Evolutionary conservation across 2,113 vertebrate species (phyloP).

Genomic region (Halichoerus grypus): DNA sequence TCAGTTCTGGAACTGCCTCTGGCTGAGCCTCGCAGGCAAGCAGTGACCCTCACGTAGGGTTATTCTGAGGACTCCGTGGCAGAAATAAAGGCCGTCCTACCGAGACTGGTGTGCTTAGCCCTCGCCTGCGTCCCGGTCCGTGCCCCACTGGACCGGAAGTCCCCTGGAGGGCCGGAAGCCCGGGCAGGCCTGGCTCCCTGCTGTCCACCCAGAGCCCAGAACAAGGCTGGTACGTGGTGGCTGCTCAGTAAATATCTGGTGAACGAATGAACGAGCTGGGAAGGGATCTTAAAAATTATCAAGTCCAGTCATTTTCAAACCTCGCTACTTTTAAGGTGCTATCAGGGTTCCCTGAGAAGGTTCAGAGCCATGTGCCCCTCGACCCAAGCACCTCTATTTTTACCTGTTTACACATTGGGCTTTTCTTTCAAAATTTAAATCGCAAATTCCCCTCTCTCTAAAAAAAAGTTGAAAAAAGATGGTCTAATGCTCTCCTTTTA

Average conservation of each 20-base stretch:
- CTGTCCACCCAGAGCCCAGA: not conserved
- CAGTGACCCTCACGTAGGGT: rapidly evolving
- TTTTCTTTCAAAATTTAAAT: constrained; percentile 19
- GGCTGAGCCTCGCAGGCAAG: not conserved
- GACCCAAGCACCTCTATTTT: not conserved
- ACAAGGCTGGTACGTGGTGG: rapidly evolving
- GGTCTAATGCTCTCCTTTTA: not conserved
- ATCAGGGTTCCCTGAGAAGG: rapidly evolving
- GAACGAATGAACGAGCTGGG: rapidly evolving
- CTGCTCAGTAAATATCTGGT: rapidly evolving
- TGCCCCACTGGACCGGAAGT: rapidly evolving
- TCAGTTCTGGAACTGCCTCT: not conserved
- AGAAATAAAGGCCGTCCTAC: rapidly evolving
- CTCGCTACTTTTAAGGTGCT: rapidly evolving
- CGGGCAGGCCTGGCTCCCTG: rapidly evolving
- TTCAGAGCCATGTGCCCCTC: rapidly evolving
- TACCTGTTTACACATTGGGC: not conserved
- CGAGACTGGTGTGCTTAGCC: not conserved
- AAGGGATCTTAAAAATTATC: not conserved
- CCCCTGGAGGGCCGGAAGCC: too few species aligned
- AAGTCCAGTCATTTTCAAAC: rapidly evolving
- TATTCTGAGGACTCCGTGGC: rapidly evolving
- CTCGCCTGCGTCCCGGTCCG: rapidly evolving
- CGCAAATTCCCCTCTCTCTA: not conserved
- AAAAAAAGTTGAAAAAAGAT: not conserved